These are phyloP conservation scores for Eutrigla gurnardus DNA, from an alignment of 2,797 vertebrate species.

Conservation along the genomic window DNA sequence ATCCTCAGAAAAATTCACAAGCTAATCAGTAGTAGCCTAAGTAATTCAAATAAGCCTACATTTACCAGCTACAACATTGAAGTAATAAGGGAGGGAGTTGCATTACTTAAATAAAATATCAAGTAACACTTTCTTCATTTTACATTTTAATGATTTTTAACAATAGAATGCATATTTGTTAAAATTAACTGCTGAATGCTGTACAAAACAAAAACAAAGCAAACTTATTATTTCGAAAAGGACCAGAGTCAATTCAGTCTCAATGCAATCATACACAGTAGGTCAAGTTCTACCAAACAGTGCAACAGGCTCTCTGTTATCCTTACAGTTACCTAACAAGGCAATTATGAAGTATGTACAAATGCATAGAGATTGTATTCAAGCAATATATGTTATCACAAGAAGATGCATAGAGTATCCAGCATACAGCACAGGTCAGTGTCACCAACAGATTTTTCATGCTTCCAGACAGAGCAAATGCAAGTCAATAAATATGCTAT, in stretches of 20 bases:
- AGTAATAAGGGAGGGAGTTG: background rate
- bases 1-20: background rate
- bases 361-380: conserved; percentile 83
- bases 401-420: conserved; percentile 83
- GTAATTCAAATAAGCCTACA: background rate
- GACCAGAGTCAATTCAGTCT: conserved; percentile 40
- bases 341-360: conserved; percentile 85
- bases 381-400: conserved; percentile 77
- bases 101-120: conserved; percentile 28
- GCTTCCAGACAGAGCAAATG: conserved; percentile 67
- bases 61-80: background rate
- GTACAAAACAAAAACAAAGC: conserved; percentile 68
- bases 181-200: conserved; percentile 57
- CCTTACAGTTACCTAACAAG: conserved; percentile 74
- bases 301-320: conserved; percentile 62
- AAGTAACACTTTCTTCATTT: conserved; percentile 25
- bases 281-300: conserved; percentile 55
- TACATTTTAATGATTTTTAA: conserved; percentile 65
- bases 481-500: conserved; percentile 57
- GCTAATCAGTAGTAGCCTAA: background rate
- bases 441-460: conserved; percentile 67
- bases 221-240: conserved; percentile 40
- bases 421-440: conserved; percentile 70
- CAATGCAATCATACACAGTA: conserved; percentile 46
- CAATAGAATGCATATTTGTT: conserved; percentile 57